phyloP scores from a whole-genome alignment of 2,113 vertebrate species.

The Podarcis cretensis region DNA sequence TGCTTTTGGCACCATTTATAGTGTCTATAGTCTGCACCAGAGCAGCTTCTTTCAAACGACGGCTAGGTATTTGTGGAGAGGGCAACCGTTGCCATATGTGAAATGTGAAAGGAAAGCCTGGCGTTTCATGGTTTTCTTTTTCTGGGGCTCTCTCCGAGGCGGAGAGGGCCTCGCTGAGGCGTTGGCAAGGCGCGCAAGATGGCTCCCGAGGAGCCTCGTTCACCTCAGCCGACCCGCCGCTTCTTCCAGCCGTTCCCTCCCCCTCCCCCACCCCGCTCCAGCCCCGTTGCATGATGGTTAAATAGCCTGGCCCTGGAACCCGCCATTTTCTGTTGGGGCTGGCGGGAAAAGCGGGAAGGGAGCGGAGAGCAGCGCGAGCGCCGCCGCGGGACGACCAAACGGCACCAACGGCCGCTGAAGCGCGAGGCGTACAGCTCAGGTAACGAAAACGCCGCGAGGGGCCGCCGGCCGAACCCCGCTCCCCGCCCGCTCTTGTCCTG shows the following conservation, averaged over 20 bases:
- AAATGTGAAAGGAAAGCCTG: not conserved
- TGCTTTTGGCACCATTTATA: too few relatives aligned
- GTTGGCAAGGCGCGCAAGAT: not conserved
- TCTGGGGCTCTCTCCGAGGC: too few relatives aligned
- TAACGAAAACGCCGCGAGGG: not conserved
- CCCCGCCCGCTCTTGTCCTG: not conserved
- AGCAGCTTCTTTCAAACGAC: too few relatives aligned
- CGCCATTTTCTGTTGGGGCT: slow-evolving; percentile 53
- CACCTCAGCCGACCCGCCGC: slow-evolving; percentile 38
- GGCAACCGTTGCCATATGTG: not conserved
- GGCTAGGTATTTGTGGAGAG: not conserved
- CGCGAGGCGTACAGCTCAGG: slow-evolving; percentile 12
- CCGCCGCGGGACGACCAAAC: slow-evolving; percentile 17
- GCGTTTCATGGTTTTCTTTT: too few relatives aligned
- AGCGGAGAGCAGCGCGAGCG: slow-evolving; percentile 8
- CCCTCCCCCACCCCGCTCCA: not conserved
- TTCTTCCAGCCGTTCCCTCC: not conserved
- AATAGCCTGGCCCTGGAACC: slow-evolving; percentile 30
- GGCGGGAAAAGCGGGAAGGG: slow-evolving; percentile 54
- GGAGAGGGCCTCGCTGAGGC: not conserved
- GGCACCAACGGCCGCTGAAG: slow-evolving; percentile 13
- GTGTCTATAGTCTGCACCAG: too few relatives aligned
- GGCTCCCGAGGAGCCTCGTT: not conserved
- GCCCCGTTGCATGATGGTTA: slow-evolving; percentile 47
- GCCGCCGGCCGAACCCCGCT: not conserved